Evolutionary conservation across 2,113 vertebrate species (phyloP).

Genomic region (Anseranas semipalmata): DNA sequence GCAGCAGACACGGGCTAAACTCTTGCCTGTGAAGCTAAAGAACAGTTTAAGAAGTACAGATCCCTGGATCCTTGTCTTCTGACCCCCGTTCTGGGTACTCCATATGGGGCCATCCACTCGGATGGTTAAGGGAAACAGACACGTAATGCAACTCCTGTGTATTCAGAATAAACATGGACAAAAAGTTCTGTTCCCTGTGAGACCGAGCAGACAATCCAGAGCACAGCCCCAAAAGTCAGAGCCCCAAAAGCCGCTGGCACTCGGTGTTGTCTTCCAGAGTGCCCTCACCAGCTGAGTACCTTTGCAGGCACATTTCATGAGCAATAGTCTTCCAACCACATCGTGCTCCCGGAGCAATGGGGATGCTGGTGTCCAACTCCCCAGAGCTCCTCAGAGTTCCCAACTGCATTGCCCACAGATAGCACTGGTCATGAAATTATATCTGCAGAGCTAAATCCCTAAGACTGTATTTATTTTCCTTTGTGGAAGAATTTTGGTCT

Average conservation of each 20-base stretch:
- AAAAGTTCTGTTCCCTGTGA: not conserved
- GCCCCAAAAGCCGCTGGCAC: not conserved
- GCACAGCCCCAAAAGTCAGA: not conserved
- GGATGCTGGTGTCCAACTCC: not conserved
- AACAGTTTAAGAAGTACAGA: not conserved
- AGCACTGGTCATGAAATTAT: not conserved
- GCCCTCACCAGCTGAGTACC: not conserved
- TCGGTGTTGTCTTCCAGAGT: fast-evolving
- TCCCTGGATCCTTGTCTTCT: not conserved
- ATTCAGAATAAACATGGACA: not conserved
- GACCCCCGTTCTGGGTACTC: not conserved
- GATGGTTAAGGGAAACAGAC: not conserved
- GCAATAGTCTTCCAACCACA: not conserved
- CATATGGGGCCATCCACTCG: fast-evolving
- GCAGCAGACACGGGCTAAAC: not conserved
- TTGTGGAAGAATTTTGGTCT: not conserved
- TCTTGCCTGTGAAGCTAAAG: not conserved
- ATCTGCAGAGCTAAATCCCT: not conserved
- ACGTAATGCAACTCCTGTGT: fast-evolving
- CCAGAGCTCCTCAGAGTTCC: not conserved
- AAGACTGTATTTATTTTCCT: not conserved
- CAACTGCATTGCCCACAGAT: not conserved
- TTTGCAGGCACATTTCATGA: not conserved
- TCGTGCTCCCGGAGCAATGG: fast-evolving
- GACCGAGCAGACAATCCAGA: not conserved